These are phyloP conservation scores for Erpornis zantholeuca DNA, from an alignment of 2,113 vertebrate genomes.

Conservation along the genomic window DNA sequence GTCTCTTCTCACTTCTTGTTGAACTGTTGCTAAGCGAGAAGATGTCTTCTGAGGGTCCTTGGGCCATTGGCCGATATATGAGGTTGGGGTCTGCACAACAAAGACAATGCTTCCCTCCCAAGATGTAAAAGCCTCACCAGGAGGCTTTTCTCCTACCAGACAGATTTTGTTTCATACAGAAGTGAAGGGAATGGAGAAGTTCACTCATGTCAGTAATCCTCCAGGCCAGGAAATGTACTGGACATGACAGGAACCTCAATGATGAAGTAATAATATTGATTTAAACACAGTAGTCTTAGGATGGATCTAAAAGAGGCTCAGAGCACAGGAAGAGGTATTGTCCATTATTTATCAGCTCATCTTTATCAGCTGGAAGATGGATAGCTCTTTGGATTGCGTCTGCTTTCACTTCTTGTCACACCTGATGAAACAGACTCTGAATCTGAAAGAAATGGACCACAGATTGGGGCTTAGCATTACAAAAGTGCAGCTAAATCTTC, in stretches of 20 bases:
- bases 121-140: background rate
- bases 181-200: background rate
- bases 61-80: background rate
- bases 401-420: background rate
- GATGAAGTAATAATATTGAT: background rate
- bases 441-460: background rate
- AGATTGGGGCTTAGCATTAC: background rate
- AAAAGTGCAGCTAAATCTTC: background rate
- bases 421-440: background rate
- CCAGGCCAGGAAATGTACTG: background rate
- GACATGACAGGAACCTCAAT: background rate
- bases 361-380: background rate
- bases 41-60: background rate
- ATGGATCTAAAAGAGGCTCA: background rate
- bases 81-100: background rate
- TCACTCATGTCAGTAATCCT: background rate
- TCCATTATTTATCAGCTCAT: background rate
- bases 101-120: background rate
- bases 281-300: background rate
- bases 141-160: background rate
- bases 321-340: background rate
- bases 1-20: background rate
- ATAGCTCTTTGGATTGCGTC: background rate
- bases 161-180: background rate
- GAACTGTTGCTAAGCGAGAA: background rate